phyloP scores from a whole-genome alignment of 2,797 vertebrate genomes.

The Odontamblyopus rebecca region DNA sequence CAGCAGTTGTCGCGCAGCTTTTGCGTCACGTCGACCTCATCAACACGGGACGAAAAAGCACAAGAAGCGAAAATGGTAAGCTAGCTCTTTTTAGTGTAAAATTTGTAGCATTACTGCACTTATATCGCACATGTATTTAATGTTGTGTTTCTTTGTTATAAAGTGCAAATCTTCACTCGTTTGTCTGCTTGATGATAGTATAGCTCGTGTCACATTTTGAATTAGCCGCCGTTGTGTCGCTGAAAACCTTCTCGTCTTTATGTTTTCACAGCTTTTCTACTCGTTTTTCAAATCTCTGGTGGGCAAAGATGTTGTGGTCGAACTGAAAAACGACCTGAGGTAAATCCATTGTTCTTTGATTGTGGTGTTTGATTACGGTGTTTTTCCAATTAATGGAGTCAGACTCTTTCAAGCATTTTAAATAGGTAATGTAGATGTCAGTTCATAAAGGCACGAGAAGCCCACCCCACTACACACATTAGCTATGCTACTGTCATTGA shows the following conservation, averaged over 20 bases:
- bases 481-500: too few species aligned
- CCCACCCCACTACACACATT: not conserved
- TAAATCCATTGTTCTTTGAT: slow-evolving; percentile 37
- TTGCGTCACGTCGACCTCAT: slow-evolving; percentile 59
- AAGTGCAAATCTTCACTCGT: fast-evolving
- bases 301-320: slow-evolving; percentile 94
- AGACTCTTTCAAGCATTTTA: not conserved
- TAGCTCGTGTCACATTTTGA: not conserved
- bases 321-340: slow-evolving; percentile 96
- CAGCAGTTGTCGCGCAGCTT: slow-evolving; percentile 13
- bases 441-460: not conserved
- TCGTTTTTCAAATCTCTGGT: slow-evolving; percentile 96
- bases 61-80: slow-evolving; percentile 56
- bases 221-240: slow-evolving; percentile 42
- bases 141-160: fast-evolving
- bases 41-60: slow-evolving; percentile 34
- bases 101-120: not conserved
- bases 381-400: not conserved
- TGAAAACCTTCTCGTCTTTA: slow-evolving; percentile 25
- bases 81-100: fast-evolving
- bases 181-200: not conserved
- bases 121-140: fast-evolving
- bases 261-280: slow-evolving; percentile 86
- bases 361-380: not conserved
- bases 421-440: not conserved